Evolutionary conservation across 2,888 invertebrate genomes (phyloP), one percentile per base, ranked within the genome.

Genomic region (Halictus quadricinctus): DNA sequence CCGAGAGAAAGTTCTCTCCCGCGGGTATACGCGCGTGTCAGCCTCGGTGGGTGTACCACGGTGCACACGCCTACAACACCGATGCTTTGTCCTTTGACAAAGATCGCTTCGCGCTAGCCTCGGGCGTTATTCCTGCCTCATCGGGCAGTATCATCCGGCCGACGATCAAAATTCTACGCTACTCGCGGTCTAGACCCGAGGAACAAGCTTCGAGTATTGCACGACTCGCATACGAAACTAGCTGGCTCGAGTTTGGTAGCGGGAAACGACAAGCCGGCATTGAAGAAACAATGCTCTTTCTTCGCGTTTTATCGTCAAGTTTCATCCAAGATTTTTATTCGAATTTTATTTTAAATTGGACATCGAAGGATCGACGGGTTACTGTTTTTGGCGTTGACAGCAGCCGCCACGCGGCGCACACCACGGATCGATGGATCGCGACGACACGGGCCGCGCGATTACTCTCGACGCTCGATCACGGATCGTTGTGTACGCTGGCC

Each of bases 1-100:
- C 80, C 79, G 83, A 87, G 89, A 89, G 89, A 89, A 89, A 89
- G 89, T 89, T 69, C 69, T 69, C 69, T 69, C 87, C 75, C 80
- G 72, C 80, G 76, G 84, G 64, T 84, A 80, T 29, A 72, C 25
- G 58, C 21, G 50, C 46, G 18, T 50, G 60, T 64, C 66, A 36
- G 18, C n/a, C n/a, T 60, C 78, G 74, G 73, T 60, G 81, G 75
- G 29, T 76, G 81, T 83, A 78, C 25, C 76, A n/a, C 58, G 41
- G 48, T 25, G 18, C 43, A 21, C 77, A 72, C 77, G 72, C 77
- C 84, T 75, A 46, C 48, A 10, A n/a, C 58, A 12, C 58, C 58
- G n/a, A 12, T 48, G 54, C 29, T 69, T 83, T 64, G 74, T 81
- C 60, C 69, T 72, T 69, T 46, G 66, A 75, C 69, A 41, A 69